These are phyloP conservation scores for Narcine bancroftii DNA, from an alignment of 2,113 vertebrate species.

Conservation along the genomic window DNA sequence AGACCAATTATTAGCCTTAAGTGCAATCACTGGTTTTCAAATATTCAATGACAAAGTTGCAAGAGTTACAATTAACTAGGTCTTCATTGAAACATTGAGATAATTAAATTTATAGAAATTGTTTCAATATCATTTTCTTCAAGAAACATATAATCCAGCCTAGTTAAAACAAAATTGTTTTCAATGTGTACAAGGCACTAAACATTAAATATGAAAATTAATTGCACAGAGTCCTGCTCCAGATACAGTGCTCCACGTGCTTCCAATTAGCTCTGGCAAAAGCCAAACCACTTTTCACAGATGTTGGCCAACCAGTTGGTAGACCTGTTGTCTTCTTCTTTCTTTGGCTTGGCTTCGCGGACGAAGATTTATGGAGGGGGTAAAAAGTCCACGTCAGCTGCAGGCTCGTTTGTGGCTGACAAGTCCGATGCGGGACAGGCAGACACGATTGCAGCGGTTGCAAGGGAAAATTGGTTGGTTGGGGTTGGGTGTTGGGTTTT, in stretches of 20 bases:
- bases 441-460: no score
- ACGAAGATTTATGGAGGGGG: no score
- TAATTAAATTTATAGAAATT: background rate
- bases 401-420: no score
- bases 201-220: background rate
- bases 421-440: no score
- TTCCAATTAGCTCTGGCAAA: background rate
- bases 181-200: background rate
- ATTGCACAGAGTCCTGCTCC: background rate
- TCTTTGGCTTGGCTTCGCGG: no score
- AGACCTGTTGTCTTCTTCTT: no score
- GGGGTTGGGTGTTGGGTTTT: no score
- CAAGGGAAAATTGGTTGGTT: no score
- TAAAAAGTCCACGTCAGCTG: no score
- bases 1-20: background rate
- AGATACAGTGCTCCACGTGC: background rate
- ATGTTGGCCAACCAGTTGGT: no score
- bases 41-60: background rate
- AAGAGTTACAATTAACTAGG: background rate
- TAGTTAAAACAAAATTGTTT: background rate
- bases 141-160: background rate
- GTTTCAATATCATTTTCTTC: background rate
- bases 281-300: background rate
- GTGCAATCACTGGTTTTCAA: background rate
- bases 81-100: background rate